Percentiles rank a stretch among this genome's conserved stretches.
Conservation (phyloP, 2,797 vertebrate genomes). For the Sciurus vulgaris region DNA sequence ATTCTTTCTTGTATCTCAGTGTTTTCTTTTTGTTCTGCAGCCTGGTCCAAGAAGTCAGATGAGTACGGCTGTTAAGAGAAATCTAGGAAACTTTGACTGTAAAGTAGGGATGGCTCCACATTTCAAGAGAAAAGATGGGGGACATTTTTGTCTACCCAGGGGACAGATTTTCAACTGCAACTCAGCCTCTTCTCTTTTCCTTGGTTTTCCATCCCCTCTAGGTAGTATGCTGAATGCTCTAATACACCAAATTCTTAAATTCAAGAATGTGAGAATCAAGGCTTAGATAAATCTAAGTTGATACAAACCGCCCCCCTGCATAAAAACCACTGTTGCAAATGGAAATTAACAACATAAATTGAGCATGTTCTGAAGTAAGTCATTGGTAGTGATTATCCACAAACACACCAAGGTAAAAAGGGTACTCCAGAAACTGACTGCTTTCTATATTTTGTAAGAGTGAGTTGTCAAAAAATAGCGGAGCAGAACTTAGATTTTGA, state of each 20-base stretch:
- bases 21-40: background rate
- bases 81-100: background rate
- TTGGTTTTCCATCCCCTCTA: background rate
- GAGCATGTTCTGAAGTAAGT: background rate
- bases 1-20: background rate
- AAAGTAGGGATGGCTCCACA: background rate
- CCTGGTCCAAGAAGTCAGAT: background rate
- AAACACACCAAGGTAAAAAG: background rate
- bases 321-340: background rate
- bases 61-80: background rate
- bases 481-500: slow-evolving; percentile 40
- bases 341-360: slow-evolving; percentile 34
- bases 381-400: background rate
- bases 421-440: background rate
- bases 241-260: background rate
- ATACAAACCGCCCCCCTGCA: background rate
- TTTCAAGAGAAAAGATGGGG: background rate
- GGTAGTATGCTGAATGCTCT: background rate
- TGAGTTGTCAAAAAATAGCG: background rate
- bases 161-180: background rate
- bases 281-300: background rate
- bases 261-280: background rate
- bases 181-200: background rate
- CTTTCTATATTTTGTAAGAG: background rate
- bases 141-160: background rate